phyloP scores from a whole-genome alignment of 92 coral and sea anemone genomes.

The Epizoanthus illoricatus region DNA sequence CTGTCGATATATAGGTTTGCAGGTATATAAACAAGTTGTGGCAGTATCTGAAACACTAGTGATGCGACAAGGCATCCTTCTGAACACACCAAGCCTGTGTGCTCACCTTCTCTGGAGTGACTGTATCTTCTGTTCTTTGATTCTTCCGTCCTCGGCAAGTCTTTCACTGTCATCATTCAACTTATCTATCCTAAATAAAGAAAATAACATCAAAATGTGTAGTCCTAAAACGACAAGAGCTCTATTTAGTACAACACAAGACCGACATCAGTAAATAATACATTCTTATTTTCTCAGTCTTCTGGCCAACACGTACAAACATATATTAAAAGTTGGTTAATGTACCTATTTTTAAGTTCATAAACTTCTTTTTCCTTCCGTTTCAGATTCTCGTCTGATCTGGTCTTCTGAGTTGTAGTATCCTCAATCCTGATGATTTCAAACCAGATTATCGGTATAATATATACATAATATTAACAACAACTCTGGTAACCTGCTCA shows the following conservation, averaged over 20 bases:
- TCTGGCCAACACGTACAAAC: background rate
- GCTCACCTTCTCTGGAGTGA: conserved; percentile 81
- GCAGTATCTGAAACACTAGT: background rate
- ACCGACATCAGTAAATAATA: background rate
- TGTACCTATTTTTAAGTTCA: conserved; percentile 85
- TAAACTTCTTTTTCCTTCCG: conserved; percentile 78
- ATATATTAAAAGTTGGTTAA: background rate
- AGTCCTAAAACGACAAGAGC: background rate
- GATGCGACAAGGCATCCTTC: background rate
- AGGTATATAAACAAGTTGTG: too few relatives aligned
- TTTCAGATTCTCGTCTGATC: conserved; percentile 69
- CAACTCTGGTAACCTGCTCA: too few relatives aligned
- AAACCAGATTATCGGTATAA: background rate
- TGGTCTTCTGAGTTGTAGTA: conserved; percentile 56
- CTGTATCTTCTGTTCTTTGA: conserved; percentile 77
- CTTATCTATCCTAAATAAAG: conserved; percentile 62
- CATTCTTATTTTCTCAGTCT: background rate
- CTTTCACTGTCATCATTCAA: conserved; percentile 73
- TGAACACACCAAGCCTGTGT: background rate
- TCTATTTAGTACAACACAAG: background rate
- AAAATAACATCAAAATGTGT: background rate
- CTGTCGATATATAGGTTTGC: too few relatives aligned
- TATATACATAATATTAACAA: too few relatives aligned
- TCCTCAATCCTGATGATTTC: conserved; percentile 67
- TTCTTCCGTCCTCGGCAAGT: conserved; percentile 63